Evolutionary conservation across 2,113 vertebrate genomes (phyloP), one percentile per base, ranked within the genome.

Genomic region (Eurystomus gularis): DNA sequence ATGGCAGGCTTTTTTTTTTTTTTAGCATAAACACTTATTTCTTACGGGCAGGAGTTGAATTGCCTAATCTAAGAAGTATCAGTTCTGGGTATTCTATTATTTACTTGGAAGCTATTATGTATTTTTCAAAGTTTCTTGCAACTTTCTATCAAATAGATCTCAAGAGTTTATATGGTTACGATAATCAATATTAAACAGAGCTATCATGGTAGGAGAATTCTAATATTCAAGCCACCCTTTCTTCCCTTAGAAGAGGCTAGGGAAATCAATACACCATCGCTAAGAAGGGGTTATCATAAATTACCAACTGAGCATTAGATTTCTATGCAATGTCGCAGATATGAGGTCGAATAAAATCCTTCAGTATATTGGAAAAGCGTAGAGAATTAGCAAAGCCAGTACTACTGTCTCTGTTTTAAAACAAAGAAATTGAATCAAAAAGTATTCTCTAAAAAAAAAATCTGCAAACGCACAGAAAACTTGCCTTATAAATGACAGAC

Each of bases 211-310:
- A 69, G 39, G 24, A 92, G 91, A 96, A 94, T 91, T 95, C 83
- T 77, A 94, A 94, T 95, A 95, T 54, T 87, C 42, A 79, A 94
- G 86, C 66, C 70, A 94, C 81, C 66, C 66, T 72, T 95, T 92
- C 21, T 76, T 82, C 52, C 66, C 64, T 87, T 60, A 76, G 62
- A 94, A 89, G 81, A 91, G 83, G 62, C 77, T 80, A 39, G 62
- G 88, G 89, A 93, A 96, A 96, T 96, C 96, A 94, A 97, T 96
- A 87, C 54, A 55, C 54, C 60, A 91, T 75, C 16, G 7, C 86
- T 92, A 91, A 94, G 86, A 91, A 91, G 88, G 80, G 86, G 95
- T 95, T 96, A 96, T 71, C 88, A 93, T 96, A 95, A 93, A 96
- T 96, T 90, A 93, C 68, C 68, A 71, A 84, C 69, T 46, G 51